These are phyloP conservation scores for Palythoa caribaeorum DNA, from an alignment of 92 coral and sea anemone genomes.

Conservation along the genomic window DNA sequence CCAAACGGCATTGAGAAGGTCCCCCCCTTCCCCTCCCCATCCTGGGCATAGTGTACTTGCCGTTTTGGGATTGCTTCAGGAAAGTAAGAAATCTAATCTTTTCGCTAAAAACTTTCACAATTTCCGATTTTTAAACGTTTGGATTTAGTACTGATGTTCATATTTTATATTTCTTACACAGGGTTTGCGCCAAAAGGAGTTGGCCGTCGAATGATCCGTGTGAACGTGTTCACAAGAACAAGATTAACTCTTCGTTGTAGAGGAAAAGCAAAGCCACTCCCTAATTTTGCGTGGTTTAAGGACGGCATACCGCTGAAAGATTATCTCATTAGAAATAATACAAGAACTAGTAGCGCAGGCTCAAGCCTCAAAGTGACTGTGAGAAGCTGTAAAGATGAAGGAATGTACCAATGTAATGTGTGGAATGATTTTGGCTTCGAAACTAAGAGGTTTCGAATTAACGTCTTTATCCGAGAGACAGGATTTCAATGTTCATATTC, in stretches of 20 bases:
- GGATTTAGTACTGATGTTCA: no score
- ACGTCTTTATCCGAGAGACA: neutral
- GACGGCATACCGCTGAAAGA: neutral
- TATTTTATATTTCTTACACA: neutral
- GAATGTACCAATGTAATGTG: neutral
- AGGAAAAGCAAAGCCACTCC: neutral
- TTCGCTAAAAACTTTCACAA: no score
- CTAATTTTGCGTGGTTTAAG: conserved; percentile 8
- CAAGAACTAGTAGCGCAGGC: neutral
- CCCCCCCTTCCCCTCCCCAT: no score
- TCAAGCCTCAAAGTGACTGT: conserved; percentile 1
- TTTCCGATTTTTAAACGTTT: no score
- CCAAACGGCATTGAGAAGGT: no score
- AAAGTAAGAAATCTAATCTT: no score
- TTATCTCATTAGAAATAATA: neutral
- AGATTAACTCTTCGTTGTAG: neutral
- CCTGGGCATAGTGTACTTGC: no score
- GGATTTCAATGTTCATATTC: neutral
- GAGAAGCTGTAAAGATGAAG: neutral
- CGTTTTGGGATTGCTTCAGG: no score
- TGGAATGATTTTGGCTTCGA: conserved; percentile 6
- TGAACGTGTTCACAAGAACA: conserved; percentile 11
- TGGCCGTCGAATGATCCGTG: neutral
- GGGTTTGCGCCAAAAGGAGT: neutral
- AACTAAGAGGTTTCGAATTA: neutral